Evolutionary conservation across 1,140 invertebrate species (phyloP), one percentile per base, ranked within the genome.

Genomic region (Yoshiicerus persimilis): DNA sequence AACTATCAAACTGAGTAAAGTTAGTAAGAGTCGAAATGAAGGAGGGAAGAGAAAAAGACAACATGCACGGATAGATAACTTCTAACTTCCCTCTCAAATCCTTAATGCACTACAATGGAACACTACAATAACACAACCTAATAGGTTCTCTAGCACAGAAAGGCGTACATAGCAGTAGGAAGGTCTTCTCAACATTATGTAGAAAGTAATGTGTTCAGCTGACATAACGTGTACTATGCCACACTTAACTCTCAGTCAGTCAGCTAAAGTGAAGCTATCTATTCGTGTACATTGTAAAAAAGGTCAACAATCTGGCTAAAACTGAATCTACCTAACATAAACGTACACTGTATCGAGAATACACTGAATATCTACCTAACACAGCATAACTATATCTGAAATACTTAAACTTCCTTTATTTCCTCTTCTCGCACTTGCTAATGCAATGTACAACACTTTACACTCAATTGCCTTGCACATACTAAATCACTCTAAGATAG

Each of bases 251-350:
- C 66, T 70, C 66, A 56, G 47, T 56, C 47, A 56, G 13, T 56
- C 47, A 70, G 30, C 66, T 30, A 70, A 70, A 70, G 27, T 70
- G 66, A 70, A 70, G 25, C 75, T 80, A 30, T 36, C 11, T 80
- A 80, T 80, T n/a, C 75, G 32, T 80, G 75, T 38, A 36, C 32
- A 36, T 36, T 36, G 75, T 80, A 80, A 80, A 80, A 80, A 80
- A 80, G 75, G 75, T 80, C 75, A 80, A 80, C 75, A 80, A 80
- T 80, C 75, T 80, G 75, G 75, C 75, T 80, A 80, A 80, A 80
- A 80, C 30, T 80, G 34, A 80, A 80, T 80, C 75, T 80, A 80
- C 75, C 34, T 32, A 30, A 75, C 66, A 64, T 64, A 70, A 32
- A 36, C 16, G 27, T n/a, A 77, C 13, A 34, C n/a, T n/a, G n/a